phyloP scores from a whole-genome alignment of 2,797 vertebrate genomes.

The Triplophysa yarkandensis region DNA sequence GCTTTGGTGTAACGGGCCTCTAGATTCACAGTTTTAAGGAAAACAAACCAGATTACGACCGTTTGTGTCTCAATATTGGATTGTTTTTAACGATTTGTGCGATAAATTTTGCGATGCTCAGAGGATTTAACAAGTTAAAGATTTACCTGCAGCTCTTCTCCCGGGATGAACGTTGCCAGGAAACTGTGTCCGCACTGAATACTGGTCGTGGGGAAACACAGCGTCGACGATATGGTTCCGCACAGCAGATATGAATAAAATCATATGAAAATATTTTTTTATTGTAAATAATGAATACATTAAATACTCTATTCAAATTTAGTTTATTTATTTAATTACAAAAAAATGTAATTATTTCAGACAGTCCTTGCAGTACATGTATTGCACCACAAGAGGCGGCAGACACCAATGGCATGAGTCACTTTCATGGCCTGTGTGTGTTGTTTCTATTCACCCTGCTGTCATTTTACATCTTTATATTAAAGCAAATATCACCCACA shows the following conservation, averaged over 20 bases:
- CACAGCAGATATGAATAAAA: neutral
- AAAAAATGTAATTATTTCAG: neutral
- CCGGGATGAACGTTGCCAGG: conserved; percentile 56
- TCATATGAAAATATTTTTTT: neutral
- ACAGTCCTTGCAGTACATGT: conserved; percentile 19
- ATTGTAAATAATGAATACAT: neutral
- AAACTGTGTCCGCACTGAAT: conserved; percentile 54
- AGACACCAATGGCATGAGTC: conserved; percentile 9
- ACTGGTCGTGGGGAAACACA: conserved; percentile 39
- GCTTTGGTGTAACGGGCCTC: conserved; percentile 23
- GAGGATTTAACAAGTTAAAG: conserved; percentile 21
- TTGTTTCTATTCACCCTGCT: neutral
- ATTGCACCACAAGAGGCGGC: conserved; percentile 48
- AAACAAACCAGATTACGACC: neutral
- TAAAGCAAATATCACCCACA: conserved; percentile 29
- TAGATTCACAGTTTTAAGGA: neutral
- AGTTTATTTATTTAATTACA: neutral
- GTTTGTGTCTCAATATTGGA: neutral
- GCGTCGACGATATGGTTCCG: conserved; percentile 49
- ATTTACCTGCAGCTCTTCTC: conserved; percentile 56
- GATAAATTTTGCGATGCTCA: neutral
- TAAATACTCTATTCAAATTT: too few relatives aligned
- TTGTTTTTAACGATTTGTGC: neutral
- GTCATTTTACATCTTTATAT: conserved; percentile 13
- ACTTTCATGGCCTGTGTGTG: neutral